Evolutionary conservation across 2,888 invertebrate species (phyloP), one percentile per base, ranked within the genome.

Genomic region (Nomada fucata): DNA sequence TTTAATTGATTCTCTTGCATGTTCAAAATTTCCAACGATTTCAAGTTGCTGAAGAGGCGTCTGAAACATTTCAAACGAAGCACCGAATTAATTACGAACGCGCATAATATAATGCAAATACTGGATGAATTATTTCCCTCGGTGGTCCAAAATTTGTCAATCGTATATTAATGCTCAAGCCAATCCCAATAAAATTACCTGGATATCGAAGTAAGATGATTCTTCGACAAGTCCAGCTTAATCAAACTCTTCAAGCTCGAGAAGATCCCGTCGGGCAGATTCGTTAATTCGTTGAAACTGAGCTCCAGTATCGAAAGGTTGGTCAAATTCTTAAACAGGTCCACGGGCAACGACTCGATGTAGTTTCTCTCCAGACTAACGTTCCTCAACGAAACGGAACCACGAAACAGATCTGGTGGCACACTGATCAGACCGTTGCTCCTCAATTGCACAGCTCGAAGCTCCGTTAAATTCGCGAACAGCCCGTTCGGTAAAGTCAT

Each of bases 271-370:
- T 96, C 95, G 23, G 96, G 95, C 74, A 97, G 92, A 36, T 93
- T 93, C 53, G 91, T 94, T 11, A 98, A 89, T 67, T 94, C 93
- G 92, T 98, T 98, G 80, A 95, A 93, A 82, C 95, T 95, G 74
- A 98, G 93, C 90, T 96, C 95, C 76, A 98, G 93, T 57, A 94
- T 94, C 9, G 94, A 89, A 11, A 98, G 93, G 67, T 96, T 95
- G 7, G 93, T 94, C 91, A 96, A 95, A 90, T 96, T 95, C 36
- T 94, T 95, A 85, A 97, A 96, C 50, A 97, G 93, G 47, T 95
- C 92, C 42, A 93, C 94, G 0, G 97, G 96, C 72, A 98, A 92
- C 2, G 91, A 90, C 1, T 83, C 76, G 11, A 95, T 73, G 18
- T 90, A 91, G 79, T 93, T 97, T 67, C 94, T 94, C 44, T 95